Base-by-base conservation (phyloP, 2,888 invertebrate species). In the Salpingus planirostris region DNA sequence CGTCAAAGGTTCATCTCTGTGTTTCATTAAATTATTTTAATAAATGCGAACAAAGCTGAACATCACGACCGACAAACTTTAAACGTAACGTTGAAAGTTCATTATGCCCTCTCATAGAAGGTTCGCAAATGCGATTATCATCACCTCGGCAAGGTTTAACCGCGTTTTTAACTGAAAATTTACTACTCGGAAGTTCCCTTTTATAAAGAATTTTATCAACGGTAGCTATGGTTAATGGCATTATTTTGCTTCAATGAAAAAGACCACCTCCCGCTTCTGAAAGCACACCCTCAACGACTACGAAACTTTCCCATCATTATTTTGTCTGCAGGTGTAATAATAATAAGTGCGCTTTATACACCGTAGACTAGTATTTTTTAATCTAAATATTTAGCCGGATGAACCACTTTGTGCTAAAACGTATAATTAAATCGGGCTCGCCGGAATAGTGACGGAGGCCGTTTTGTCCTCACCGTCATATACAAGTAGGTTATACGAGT, bases 81-180 rank as follows among this genome's bases (percentile, higher is more conserved):
- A 27, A 24, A 14, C 31, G 12, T 31, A 27, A 18, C 28, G 28
- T 26, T 23, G 12, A 36, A 36, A 36, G 13, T 36, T 31, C 36
- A 36, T 36, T 31, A 36, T 31, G 18, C 22, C 11, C 27, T 25
- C 31, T 15, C 36, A 36, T 36, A 29, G 27, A 30, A 31, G 36
- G 31, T 23, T 27, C 27, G 11, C 11, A 35, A 31, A 35, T 27
- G 36, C 15, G 36, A 36, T 36, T 36, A 36, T 36, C 31, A 31
- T 36, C 31, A 28, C 28, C 15, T 15, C 21, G 27, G 28, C 14
- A 31, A 27, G 15, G 27, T 31, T 36, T 27, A 36, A 31, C 29
- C 21, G 27, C 21, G 24, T 36, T 31, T 35, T 31, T 31, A 31
- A 31, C 31, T 31, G 31, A 31, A 36, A 35, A 36, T 36, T 36